Evolutionary conservation across 2,888 invertebrate genomes (phyloP).

Genomic region (Phorcus lineatus): DNA sequence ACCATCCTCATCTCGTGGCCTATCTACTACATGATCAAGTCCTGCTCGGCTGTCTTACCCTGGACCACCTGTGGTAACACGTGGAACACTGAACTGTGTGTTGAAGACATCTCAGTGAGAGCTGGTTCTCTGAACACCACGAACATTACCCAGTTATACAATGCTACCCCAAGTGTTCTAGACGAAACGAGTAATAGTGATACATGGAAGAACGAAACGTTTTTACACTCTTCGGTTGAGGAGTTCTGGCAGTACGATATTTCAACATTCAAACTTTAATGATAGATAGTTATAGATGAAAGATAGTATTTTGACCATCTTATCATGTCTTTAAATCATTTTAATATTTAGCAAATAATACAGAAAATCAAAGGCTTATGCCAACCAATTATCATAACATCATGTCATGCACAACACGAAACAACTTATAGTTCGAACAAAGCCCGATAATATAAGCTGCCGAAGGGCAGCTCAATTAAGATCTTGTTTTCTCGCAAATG

Average conservation of each 20-base stretch:
- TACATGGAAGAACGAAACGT: background rate
- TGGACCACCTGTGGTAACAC: conserved; percentile 29
- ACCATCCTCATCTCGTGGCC: conserved; percentile 21
- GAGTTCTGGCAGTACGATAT: conserved; percentile 7
- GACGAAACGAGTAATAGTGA: background rate
- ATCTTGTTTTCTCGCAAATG: too few species aligned
- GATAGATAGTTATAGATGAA: too few species aligned
- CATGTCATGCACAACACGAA: too few species aligned
- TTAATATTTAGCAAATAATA: too few species aligned
- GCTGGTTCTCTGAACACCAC: background rate
- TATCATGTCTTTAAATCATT: too few species aligned
- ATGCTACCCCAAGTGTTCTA: background rate
- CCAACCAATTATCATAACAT: too few species aligned
- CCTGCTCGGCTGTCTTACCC: conserved; percentile 17
- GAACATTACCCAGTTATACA: background rate
- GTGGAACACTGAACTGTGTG: conserved; percentile 29
- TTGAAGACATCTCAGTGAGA: background rate
- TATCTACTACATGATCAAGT: conserved; percentile 22
- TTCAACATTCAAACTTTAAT: background rate
- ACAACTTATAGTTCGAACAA: too few species aligned
- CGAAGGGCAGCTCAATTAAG: too few species aligned
- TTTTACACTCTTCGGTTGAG: background rate
- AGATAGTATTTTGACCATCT: too few species aligned
- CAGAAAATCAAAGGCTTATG: too few species aligned
- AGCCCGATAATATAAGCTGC: too few species aligned